phyloP scores from a whole-genome alignment of 2,888 invertebrate genomes.

The Cerceris ruficornis region DNA sequence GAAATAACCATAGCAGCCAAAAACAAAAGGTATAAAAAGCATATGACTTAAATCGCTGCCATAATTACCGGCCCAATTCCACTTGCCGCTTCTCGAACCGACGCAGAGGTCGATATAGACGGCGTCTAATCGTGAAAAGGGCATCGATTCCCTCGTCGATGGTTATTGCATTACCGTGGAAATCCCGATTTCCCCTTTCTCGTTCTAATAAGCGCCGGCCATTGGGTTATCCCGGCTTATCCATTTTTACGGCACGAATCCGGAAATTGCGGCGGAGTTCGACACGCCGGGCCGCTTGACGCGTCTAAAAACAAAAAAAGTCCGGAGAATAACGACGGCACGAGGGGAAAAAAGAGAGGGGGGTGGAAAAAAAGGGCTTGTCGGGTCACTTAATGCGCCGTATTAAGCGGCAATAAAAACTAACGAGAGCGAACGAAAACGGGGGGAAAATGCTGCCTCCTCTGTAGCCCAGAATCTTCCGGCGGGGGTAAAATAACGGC shows the following conservation, averaged over 20 bases:
- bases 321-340: no score
- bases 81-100: slow-evolving; percentile 1
- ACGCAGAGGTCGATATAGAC: slow-evolving; percentile 16
- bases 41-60: not conserved
- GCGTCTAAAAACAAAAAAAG: not conserved
- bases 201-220: slow-evolving; percentile 40
- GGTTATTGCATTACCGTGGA: slow-evolving; percentile 57
- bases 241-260: slow-evolving; percentile 20
- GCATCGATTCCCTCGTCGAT: slow-evolving; percentile 43
- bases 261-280: slow-evolving; percentile 1
- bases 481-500: not conserved
- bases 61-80: not conserved
- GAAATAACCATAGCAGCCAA: no score
- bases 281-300: not conserved
- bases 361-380: not conserved
- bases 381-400: not conserved
- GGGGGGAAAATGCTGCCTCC: not conserved
- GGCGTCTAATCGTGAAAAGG: slow-evolving; percentile 39
- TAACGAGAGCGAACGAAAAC: not conserved
- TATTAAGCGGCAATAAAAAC: not conserved
- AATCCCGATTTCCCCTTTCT: slow-evolving; percentile 40
- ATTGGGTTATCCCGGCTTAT: slow-evolving; percentile 16
- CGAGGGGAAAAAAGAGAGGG: not conserved
- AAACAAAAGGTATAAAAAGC: no score
- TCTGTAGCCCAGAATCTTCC: not conserved